Conservation (phyloP, 1,140 invertebrate species). For the Penaeus chinensis region DNA sequence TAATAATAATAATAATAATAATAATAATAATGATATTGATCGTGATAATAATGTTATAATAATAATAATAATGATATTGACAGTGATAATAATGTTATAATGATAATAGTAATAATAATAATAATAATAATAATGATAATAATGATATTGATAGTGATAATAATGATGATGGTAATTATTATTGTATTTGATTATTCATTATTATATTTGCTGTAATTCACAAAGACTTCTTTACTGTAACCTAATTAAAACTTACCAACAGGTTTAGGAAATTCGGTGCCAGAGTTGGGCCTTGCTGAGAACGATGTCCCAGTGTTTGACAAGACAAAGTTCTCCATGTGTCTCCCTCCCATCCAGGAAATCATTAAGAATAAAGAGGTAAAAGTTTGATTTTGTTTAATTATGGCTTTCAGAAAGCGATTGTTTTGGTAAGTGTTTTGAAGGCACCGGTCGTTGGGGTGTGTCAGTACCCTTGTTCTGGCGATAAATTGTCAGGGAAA, state of each 20-base stretch:
- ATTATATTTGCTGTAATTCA: neutral
- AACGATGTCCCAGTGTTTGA: constrained; percentile 69
- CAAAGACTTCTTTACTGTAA: neutral
- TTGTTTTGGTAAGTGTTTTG: constrained; percentile 12
- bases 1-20: no score
- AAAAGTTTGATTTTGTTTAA: neutral
- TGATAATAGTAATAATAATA: no score
- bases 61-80: no score
- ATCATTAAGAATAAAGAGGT: constrained; percentile 65
- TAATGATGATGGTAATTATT: no score
- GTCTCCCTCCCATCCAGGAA: constrained; percentile 71
- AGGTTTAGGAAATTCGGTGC: constrained; percentile 76
- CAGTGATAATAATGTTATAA: no score
- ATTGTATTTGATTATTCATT: no score
- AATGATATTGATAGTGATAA: no score
- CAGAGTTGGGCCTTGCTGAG: constrained; percentile 72
- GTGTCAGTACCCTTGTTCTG: no score
- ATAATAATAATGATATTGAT: no score
- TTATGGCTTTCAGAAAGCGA: neutral
- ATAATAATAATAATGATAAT: no score
- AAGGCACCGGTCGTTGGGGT: constrained; percentile 42
- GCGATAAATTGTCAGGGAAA: no score
- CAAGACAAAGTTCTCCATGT: constrained; percentile 77
- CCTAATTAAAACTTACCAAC: constrained; percentile 50
- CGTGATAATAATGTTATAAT: no score